phyloP scores from a whole-genome alignment of 2,113 vertebrate genomes.

The Sterna hirundo region DNA sequence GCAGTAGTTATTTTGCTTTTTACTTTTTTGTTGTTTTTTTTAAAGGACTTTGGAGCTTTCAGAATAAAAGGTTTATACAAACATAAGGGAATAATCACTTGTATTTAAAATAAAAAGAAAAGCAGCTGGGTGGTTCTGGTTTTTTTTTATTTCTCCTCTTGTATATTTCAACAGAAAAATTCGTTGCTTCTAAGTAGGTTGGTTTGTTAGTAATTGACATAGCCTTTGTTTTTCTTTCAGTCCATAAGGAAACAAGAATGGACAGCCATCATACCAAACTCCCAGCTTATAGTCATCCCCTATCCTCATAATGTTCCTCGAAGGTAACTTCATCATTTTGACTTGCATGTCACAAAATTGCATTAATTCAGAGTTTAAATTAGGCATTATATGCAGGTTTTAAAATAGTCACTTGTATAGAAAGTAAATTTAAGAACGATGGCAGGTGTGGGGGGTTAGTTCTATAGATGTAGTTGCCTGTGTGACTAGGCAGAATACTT shows the following conservation, averaged over 20 bases:
- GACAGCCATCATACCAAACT: conserved; percentile 98
- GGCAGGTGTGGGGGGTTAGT: background rate
- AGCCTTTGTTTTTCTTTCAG: conserved; percentile 71
- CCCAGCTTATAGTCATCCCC: conserved; percentile 97
- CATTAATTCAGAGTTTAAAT: background rate
- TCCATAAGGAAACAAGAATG: conserved; percentile 88
- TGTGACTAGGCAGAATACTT: background rate
- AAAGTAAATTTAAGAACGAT: background rate
- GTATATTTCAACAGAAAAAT: background rate
- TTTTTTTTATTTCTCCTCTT: background rate
- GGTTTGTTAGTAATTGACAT: background rate
- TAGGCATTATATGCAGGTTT: background rate
- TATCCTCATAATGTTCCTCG: conserved; percentile 88
- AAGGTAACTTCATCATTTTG: conserved; percentile 77
- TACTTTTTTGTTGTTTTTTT: background rate
- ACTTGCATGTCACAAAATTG: conserved; percentile 2
- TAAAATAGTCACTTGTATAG: background rate
- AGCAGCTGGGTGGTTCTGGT: background rate
- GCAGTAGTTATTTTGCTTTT: background rate
- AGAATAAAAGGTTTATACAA: background rate
- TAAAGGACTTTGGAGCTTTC: background rate
- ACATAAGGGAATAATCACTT: background rate
- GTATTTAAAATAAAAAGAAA: background rate
- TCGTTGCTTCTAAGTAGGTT: background rate
- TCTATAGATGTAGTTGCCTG: background rate